Evolutionary conservation across 1,140 invertebrate genomes (phyloP).

Genomic region (Hermatobates lingyangjiaoensis): DNA sequence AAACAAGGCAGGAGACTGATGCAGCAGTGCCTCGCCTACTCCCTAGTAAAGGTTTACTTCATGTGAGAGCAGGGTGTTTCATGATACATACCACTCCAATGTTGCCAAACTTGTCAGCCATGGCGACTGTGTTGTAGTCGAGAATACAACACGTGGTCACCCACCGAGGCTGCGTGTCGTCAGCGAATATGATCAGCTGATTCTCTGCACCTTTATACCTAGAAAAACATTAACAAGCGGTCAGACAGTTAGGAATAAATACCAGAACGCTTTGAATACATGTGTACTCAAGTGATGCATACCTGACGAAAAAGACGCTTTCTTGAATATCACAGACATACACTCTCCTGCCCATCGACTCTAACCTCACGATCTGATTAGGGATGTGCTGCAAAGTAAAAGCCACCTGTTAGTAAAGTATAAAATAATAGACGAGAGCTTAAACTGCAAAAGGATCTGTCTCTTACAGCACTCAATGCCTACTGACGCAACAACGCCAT

Average conservation of each 20-base stretch:
- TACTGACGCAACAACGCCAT: too few species aligned
- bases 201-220: constrained; percentile 94
- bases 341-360: constrained; percentile 81
- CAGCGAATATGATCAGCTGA: constrained; percentile 93
- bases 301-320: constrained; percentile 85
- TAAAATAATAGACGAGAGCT: not conserved
- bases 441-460: too few species aligned
- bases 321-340: constrained; percentile 94
- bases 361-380: constrained; percentile 82
- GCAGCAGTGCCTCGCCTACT: too few species aligned
- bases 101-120: constrained; percentile 98
- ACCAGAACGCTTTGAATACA: not conserved
- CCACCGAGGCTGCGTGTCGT: constrained; percentile 94
- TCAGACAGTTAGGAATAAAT: not conserved
- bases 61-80: too few species aligned
- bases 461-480: too few species aligned
- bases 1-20: too few species aligned
- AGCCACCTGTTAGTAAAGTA: constrained; percentile 4
- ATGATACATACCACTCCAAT: constrained; percentile 72
- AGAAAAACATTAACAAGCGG: not conserved
- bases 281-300: too few species aligned
- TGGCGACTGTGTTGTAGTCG: constrained; percentile 91
- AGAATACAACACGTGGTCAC: constrained; percentile 80
- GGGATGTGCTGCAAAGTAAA: constrained; percentile 60
- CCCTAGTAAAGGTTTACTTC: too few species aligned